Conservation (phyloP, 1,140 invertebrate genomes). For the Anadara kagoshimensis region DNA sequence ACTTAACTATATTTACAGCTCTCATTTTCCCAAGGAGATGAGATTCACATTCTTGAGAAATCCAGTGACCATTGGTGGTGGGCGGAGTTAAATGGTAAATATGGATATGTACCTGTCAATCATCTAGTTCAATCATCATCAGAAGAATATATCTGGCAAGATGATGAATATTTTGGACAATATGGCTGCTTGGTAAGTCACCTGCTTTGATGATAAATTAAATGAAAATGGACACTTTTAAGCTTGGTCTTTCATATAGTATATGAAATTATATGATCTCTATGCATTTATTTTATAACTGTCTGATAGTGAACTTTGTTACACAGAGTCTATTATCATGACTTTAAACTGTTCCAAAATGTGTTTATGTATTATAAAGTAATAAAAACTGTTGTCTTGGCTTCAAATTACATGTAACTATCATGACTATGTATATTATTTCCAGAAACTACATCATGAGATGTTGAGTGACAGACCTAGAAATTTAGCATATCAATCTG, state of each 20-base stretch:
- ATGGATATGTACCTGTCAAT: constrained; percentile 50
- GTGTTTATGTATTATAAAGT: too few relatives aligned
- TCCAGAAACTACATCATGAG: constrained; percentile 53
- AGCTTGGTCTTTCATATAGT: too few relatives aligned
- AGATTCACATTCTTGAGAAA: constrained; percentile 31
- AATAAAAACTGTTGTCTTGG: too few relatives aligned
- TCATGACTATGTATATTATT: not conserved
- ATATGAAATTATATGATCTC: too few relatives aligned
- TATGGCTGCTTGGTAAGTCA: constrained; percentile 47
- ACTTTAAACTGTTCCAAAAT: too few relatives aligned
- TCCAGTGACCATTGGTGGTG: constrained; percentile 48
- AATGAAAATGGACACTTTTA: too few relatives aligned
- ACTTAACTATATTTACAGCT: constrained; percentile 41
- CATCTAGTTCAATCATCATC: constrained; percentile 26
- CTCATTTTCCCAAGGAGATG: constrained; percentile 40
- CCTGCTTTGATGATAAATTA: not conserved
- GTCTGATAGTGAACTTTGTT: too few relatives aligned
- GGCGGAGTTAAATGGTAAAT: constrained; percentile 39
- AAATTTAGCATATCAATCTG: constrained; percentile 33
- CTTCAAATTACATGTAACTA: constrained; percentile 1
- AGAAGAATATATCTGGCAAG: constrained; percentile 44
- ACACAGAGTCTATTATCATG: too few relatives aligned
- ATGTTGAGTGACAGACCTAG: constrained; percentile 39
- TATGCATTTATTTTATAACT: too few relatives aligned
- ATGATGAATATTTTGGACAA: constrained; percentile 56